A percentile compares a stretch with the other conserved stretches of the same genome.
Evolutionary conservation across 2,888 invertebrate species (phyloP).

Genomic region (Cantharis flavilabris): DNA sequence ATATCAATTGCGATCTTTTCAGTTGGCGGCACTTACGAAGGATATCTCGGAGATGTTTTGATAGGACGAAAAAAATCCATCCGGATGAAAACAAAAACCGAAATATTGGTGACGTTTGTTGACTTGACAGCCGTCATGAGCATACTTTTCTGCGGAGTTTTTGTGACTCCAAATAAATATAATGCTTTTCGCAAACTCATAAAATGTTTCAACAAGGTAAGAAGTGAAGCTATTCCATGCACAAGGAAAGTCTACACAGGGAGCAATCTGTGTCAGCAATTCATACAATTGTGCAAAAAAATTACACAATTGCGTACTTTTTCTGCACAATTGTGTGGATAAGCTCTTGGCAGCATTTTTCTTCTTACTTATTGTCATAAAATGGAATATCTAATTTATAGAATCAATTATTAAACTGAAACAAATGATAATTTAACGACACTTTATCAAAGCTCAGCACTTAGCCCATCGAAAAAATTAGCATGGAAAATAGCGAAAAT

Average conservation of each 20-base stretch:
- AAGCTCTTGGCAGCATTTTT: no score
- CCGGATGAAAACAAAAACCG: neutral
- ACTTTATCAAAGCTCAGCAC: neutral
- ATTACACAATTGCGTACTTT: no score
- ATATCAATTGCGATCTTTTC: neutral
- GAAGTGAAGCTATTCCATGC: no score
- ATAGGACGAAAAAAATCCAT: neutral
- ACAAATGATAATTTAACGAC: no score
- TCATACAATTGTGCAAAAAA: no score
- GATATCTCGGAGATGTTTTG: neutral
- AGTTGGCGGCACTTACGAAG: neutral
- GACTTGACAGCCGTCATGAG: neutral
- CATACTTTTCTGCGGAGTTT: neutral
- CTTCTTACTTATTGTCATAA: no score
- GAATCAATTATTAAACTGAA: neutral
- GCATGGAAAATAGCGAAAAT: neutral
- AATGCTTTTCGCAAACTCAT: neutral
- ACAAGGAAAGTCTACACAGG: no score
- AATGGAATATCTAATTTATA: no score
- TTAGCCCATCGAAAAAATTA: neutral
- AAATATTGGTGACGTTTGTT: neutral
- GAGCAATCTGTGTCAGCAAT: no score
- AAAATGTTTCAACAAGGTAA: conserved; percentile 3
- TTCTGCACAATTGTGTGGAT: no score
- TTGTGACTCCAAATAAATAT: neutral